Conservation (phyloP, 2,113 vertebrate genomes). For the Lophochroa leadbeateri region DNA sequence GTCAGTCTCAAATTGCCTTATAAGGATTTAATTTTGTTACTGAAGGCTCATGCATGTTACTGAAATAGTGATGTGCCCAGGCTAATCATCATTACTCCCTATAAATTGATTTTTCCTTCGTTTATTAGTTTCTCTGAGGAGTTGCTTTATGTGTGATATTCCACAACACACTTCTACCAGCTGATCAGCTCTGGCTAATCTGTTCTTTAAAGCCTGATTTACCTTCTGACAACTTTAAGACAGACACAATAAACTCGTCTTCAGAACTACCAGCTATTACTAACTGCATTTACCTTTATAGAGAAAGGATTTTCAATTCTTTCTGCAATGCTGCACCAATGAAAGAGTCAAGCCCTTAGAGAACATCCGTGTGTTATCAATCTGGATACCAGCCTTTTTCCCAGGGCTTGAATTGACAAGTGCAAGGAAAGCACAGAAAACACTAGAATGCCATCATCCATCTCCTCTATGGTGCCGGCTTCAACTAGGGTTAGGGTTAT, state of each 20-base stretch:
- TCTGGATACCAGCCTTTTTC: slow-evolving; percentile 33
- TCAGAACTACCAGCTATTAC: neutral
- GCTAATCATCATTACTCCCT: neutral
- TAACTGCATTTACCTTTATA: neutral
- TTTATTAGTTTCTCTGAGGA: neutral
- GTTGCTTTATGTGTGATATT: neutral
- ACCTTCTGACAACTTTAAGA: neutral
- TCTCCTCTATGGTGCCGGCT: too few species aligned
- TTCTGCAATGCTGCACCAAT: neutral
- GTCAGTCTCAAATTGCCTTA: neutral
- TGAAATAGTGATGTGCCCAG: neutral
- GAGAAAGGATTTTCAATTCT: neutral
- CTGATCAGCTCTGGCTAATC: neutral
- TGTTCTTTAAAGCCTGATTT: neutral
- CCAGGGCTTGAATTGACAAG: slow-evolving; percentile 27
- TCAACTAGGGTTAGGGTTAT: too few species aligned
- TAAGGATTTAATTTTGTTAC: neutral
- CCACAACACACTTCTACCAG: neutral
- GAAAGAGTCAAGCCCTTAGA: slow-evolving; percentile 42
- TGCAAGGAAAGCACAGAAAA: slow-evolving; percentile 44
- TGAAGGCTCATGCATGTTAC: neutral
- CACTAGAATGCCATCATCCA: slow-evolving; percentile 9
- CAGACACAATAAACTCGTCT: neutral
- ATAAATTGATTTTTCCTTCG: neutral
- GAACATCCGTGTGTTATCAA: slow-evolving; percentile 23